A percentile compares a stretch with the other conserved stretches of the same genome.
phyloP scores from a whole-genome alignment of 1,140 invertebrate species.

The Drosophila sechellia region DNA sequence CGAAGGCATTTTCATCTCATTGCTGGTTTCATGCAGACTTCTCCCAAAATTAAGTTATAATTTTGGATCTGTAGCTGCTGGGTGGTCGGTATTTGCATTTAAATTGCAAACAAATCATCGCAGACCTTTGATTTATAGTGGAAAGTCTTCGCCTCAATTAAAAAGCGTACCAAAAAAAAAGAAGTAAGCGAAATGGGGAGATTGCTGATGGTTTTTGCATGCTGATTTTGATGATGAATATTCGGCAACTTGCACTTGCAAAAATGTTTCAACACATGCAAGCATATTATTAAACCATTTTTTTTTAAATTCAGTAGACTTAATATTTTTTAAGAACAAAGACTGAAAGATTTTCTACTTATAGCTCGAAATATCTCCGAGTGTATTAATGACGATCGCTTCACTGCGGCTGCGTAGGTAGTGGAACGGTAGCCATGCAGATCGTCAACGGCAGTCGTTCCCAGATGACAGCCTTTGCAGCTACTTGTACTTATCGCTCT shows the following conservation, averaged over 20 bases:
- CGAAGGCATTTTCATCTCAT: constrained; percentile 55
- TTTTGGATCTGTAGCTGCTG: constrained; percentile 57
- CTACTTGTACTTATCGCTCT: constrained; percentile 48
- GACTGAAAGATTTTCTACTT: too few relatives aligned
- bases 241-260: constrained; percentile 12
- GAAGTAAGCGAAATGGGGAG: background rate
- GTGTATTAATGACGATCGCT: constrained; percentile 36
- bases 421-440: constrained; percentile 47
- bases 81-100: constrained; percentile 81
- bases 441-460: constrained; percentile 44
- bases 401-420: constrained; percentile 28
- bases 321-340: too few relatives aligned
- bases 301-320: too few relatives aligned
- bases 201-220: constrained; percentile 13
- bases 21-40: constrained; percentile 40
- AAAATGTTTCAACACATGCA: background rate
- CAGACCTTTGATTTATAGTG: constrained; percentile 72
- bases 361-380: background rate
- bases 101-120: constrained; percentile 81
- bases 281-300: too few relatives aligned
- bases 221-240: constrained; percentile 19
- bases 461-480: constrained; percentile 37
- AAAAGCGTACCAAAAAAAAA: constrained; percentile 36
- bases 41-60: constrained; percentile 80
- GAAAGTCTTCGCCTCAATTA: constrained; percentile 69